Conservation (phyloP, 2,113 vertebrate genomes). For the Nycticorax nycticorax region DNA sequence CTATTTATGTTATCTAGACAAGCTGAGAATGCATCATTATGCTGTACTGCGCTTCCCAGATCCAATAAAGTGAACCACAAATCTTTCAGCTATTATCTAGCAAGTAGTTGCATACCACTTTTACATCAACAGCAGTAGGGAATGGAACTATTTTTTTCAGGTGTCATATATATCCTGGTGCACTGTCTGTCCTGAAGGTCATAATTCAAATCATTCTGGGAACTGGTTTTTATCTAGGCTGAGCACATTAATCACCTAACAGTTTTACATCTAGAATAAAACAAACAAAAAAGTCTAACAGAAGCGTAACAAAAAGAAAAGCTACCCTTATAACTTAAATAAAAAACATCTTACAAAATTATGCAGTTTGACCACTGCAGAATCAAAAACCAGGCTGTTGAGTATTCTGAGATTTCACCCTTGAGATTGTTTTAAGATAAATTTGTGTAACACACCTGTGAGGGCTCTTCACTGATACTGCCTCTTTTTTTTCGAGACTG, state of each 20-base stretch:
- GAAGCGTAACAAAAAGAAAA: not conserved
- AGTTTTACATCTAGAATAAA: not conserved
- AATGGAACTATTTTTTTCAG: not conserved
- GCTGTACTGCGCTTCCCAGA: not conserved
- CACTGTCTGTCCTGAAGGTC: constrained; percentile 27
- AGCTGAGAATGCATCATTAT: constrained; percentile 29
- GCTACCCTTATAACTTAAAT: not conserved
- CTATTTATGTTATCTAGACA: constrained; percentile 41
- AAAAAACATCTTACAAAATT: not conserved
- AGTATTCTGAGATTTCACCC: not conserved
- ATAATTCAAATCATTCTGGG: not conserved
- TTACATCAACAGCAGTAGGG: not conserved
- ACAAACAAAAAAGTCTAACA: not conserved
- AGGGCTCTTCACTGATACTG: not conserved
- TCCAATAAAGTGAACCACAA: not conserved
- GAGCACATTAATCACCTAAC: not conserved
- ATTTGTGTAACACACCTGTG: not conserved
- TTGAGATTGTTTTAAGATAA: not conserved
- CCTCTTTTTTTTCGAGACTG: not conserved
- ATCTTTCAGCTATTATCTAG: constrained; percentile 25
- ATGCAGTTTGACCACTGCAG: not conserved
- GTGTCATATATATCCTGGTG: not conserved
- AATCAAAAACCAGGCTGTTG: not conserved
- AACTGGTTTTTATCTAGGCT: not conserved
- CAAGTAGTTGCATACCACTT: not conserved